Conservation (phyloP, 2,888 invertebrate genomes). For the Lepidonotus clava region DNA sequence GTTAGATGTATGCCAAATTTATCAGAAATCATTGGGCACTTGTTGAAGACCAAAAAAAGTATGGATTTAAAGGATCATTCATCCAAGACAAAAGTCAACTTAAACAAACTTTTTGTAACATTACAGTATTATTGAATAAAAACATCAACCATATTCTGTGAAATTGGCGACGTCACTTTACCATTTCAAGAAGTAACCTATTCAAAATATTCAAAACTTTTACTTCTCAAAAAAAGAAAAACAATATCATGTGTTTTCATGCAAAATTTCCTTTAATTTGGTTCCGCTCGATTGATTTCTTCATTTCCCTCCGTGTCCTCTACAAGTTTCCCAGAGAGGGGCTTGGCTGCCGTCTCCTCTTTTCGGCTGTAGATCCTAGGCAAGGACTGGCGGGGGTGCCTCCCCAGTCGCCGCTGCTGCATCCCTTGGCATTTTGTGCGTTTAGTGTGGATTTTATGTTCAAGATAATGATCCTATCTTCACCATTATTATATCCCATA, state of each 20-base stretch:
- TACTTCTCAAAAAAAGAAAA: too few species aligned
- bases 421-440: slow-evolving; percentile 37
- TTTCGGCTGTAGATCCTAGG: neutral
- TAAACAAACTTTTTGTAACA: too few species aligned
- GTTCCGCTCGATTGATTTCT: neutral
- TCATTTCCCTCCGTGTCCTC: neutral
- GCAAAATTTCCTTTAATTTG: neutral
- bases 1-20: too few species aligned
- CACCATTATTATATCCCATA: neutral
- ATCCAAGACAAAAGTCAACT: too few species aligned
- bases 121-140: too few species aligned
- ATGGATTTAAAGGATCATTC: too few species aligned
- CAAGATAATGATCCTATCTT: neutral
- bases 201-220: too few species aligned
- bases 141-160: too few species aligned
- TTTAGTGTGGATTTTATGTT: slow-evolving; percentile 36
- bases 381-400: neutral
- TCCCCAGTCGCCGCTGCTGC: neutral
- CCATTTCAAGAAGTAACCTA: too few species aligned
- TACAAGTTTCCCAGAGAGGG: neutral
- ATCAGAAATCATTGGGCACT: too few species aligned
- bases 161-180: too few species aligned
- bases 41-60: too few species aligned
- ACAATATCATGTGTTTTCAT: neutral
- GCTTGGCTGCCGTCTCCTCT: neutral